A percentile compares a stretch with the other conserved stretches of the same genome.
Evolutionary conservation across 2,888 invertebrate species (phyloP).

Genomic region (Steinernema carpocapsae): DNA sequence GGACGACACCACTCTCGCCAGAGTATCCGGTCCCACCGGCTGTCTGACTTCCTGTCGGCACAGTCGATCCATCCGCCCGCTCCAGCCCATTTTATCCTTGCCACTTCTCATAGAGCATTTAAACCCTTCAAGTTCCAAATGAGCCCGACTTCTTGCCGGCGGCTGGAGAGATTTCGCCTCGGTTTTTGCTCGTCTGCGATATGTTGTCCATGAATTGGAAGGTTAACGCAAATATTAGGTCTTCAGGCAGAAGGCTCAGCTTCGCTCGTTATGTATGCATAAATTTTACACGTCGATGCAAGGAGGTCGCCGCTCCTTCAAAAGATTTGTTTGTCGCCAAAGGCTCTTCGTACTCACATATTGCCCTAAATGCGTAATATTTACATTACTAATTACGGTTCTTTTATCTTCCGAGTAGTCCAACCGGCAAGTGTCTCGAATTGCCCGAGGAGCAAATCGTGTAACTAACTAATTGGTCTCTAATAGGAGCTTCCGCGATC

Average conservation of each 20-base stretch:
- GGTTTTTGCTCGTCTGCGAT: not conserved
- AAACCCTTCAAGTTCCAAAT: conserved; percentile 7
- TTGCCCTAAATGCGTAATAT: not conserved
- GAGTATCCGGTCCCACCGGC: not conserved
- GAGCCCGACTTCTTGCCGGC: not conserved
- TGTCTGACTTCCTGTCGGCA: no score
- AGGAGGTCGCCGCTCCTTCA: not conserved
- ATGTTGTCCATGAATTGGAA: not conserved
- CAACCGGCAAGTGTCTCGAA: conserved; percentile 16
- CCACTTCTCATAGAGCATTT: not conserved
- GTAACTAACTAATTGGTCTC: conserved; percentile 11
- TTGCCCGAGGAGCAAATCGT: conserved; percentile 15
- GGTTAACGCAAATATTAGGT: not conserved
- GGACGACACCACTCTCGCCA: not conserved
- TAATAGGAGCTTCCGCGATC: conserved; percentile 12
- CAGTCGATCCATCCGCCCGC: not conserved
- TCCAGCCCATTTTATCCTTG: not conserved
- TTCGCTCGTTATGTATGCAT: not conserved
- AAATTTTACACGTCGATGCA: conserved; percentile 4
- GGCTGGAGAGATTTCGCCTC: not conserved
- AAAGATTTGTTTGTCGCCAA: not conserved
- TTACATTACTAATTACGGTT: conserved; percentile 18
- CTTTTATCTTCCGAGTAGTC: not conserved
- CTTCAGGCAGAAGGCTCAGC: not conserved
- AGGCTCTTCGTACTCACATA: not conserved